A percentile compares a stretch with the other conserved stretches of the same genome.
These are phyloP conservation scores for Gambusia yucatana DNA, from an alignment of 2,797 vertebrate species.

Conservation along the genomic window DNA sequence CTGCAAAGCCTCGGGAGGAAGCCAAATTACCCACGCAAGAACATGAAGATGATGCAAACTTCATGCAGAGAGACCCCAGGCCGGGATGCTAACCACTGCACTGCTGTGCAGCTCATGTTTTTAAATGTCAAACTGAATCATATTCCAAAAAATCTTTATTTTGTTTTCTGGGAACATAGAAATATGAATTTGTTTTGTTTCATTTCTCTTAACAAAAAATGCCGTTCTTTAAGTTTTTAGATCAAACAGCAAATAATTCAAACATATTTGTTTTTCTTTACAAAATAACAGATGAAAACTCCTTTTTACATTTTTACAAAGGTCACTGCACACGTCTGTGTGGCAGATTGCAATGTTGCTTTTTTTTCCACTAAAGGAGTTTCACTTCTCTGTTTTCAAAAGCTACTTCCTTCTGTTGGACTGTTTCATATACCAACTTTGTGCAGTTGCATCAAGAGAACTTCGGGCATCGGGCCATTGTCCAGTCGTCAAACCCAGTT, in stretches of 20 bases:
- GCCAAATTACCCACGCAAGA: background rate
- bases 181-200: background rate
- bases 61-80: background rate
- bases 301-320: background rate
- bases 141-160: background rate
- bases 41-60: background rate
- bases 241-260: background rate
- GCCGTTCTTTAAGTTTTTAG: no score
- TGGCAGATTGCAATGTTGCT: slow-evolving; percentile 23
- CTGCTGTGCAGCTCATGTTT: background rate
- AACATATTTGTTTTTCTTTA: background rate
- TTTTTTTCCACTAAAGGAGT: slow-evolving; percentile 21
- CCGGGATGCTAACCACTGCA: background rate
- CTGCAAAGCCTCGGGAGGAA: background rate
- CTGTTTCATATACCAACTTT: slow-evolving; percentile 3
- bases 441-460: background rate
- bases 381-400: slow-evolving; percentile 59
- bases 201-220: background rate
- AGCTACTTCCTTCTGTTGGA: slow-evolving; percentile 57
- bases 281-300: background rate
- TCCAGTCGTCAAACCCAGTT: background rate
- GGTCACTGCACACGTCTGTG: background rate
- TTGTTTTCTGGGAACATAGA: background rate
- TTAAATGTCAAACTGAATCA: background rate
- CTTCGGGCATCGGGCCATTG: background rate